Conservation (phyloP, 2,797 vertebrate species). For the Picus viridis region DNA sequence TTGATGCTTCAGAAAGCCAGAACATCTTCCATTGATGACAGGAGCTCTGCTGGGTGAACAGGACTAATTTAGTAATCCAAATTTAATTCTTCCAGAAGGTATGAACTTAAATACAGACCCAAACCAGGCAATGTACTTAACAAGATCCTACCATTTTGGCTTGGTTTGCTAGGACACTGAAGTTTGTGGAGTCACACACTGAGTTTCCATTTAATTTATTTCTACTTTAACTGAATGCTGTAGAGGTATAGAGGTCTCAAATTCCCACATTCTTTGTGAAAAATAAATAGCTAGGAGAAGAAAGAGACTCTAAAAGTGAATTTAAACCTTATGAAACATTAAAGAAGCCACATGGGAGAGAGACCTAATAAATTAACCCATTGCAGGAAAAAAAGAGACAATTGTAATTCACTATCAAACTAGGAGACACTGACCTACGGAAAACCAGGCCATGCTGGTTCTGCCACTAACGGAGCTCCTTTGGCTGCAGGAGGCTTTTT, state of each 20-base stretch:
- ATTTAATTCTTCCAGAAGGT: not conserved
- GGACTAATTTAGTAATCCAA: conserved; percentile 7
- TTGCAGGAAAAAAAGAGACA: conserved; percentile 27
- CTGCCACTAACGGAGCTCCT: conserved; percentile 29
- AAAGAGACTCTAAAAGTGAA: not conserved
- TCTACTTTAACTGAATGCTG: not conserved
- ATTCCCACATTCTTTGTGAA: not conserved
- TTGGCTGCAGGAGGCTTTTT: not conserved
- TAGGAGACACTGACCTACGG: not conserved
- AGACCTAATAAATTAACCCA: conserved; percentile 42
- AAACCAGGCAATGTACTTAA: not conserved
- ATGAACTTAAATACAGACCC: not conserved
- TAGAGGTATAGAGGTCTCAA: not conserved
- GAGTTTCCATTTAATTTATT: not conserved
- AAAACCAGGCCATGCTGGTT: conserved; percentile 25
- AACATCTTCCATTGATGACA: not conserved
- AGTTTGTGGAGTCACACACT: not conserved
- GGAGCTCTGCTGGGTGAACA: not conserved
- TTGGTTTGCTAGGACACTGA: not conserved
- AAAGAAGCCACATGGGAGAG: conserved; percentile 32
- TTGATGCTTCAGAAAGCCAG: conserved; percentile 17
- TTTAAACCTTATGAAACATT: conserved; percentile 47
- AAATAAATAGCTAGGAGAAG: conserved; percentile 22
- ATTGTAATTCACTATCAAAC: conserved; percentile 33
- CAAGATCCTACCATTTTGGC: not conserved